Base-by-base conservation (phyloP, 2,797 vertebrate species). In the Antrozous pallidus region DNA sequence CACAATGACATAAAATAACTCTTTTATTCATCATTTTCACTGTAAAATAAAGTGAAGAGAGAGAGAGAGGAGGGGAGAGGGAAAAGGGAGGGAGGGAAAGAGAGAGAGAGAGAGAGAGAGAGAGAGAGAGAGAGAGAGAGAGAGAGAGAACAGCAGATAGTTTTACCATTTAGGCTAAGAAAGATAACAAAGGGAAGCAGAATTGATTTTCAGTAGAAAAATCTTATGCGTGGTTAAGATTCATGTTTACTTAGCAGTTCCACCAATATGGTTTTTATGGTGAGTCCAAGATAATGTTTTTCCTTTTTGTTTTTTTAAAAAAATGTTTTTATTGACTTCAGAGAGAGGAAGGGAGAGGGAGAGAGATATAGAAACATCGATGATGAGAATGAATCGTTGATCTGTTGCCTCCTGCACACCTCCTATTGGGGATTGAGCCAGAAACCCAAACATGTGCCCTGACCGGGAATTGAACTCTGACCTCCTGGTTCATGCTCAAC, bases 121-220 rank as follows among this genome's bases (percentile, higher is more conserved):
- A 65, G 14, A 17, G 63, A n/a, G n/a, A 65, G n/a, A 65, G 63
- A 42, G 70, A 31, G 33, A 36, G 22, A 47, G 16, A 45, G 40
- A 36, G 12, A 54, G 6, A 77, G 24, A 42, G 56, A 58, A 12
- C 40, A 42, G 33, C 42, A 73, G 38, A 78, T 31, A 73, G 28
- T 88, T 51, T 90, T 67, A 17, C 12, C 56, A 88, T 83, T 88
- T 73, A 91, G 12, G 51, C 3, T 12, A 88, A 83, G 56, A 89
- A n/a, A 67, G 87, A 70, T 33, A 80, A 38, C 70, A 47, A 2
- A 86, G 13, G 71, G 75, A 94, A 96, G 56, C 40, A 71, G 54
- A 87, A 36, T 89, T 17, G 63, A 88, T 82, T 92, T 95, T 82
- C 4, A 18, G 13, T 47, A 47, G 61, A 90, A 94, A 94, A 89